These are phyloP conservation scores for Tiphia femorata DNA, from an alignment of 2,888 invertebrate species.

Conservation along the genomic window DNA sequence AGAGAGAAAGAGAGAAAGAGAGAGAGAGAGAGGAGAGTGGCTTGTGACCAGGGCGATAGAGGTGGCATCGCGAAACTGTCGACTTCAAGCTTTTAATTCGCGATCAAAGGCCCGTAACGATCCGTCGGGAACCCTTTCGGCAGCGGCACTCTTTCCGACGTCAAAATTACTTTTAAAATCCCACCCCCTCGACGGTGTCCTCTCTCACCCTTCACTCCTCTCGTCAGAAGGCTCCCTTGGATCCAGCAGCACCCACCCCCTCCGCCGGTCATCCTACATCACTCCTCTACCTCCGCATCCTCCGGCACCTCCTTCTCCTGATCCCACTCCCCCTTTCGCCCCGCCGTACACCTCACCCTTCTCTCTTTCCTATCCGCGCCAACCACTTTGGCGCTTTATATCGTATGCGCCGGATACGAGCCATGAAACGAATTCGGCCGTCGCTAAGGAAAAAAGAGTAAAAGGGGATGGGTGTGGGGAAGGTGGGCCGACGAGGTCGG, in stretches of 20 bases:
- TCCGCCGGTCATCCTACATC: slow-evolving; percentile 3
- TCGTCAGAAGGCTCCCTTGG: background rate
- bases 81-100: slow-evolving; percentile 66
- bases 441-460: slow-evolving; percentile 37
- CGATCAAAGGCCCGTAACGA: slow-evolving; percentile 63
- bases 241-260: background rate
- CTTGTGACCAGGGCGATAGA: slow-evolving; percentile 33
- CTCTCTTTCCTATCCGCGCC: slow-evolving; percentile 24
- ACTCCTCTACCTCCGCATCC: no score
- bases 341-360: slow-evolving; percentile 18
- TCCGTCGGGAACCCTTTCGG: slow-evolving; percentile 46
- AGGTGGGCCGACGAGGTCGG: no score
- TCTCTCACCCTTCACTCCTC: background rate
- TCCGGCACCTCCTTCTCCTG: background rate
- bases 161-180: slow-evolving; percentile 57
- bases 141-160: slow-evolving; percentile 46
- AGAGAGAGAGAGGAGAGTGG: slow-evolving; percentile 6
- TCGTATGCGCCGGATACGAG: slow-evolving; percentile 31
- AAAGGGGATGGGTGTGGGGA: no score
- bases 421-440: slow-evolving; percentile 39
- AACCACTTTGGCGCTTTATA: slow-evolving; percentile 40
- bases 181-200: slow-evolving; percentile 1
- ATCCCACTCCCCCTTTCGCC: no score
- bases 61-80: slow-evolving; percentile 57
- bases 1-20: slow-evolving; percentile 10